Evolutionary conservation across 37 sponge, comb jelly and placozoan genomes (phyloP).

Genomic region (Cliona cf. orientalis): DNA sequence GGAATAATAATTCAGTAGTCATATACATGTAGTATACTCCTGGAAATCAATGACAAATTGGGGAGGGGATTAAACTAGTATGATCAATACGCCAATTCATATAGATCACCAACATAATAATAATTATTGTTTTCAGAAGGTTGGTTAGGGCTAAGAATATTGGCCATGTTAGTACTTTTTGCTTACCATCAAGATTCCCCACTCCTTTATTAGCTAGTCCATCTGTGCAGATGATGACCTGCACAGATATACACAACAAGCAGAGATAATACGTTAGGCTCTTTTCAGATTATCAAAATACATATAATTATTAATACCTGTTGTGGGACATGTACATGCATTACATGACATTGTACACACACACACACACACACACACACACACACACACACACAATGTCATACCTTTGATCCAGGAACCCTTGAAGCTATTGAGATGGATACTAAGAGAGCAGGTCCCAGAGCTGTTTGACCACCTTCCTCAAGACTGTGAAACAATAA

Average conservation of each 20-base stretch:
- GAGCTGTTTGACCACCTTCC: conserved; percentile 87
- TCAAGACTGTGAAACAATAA: conserved; percentile 69
- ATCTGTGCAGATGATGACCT: conserved; percentile 91
- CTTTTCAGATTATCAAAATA: neutral
- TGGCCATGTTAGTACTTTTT: too few relatives aligned
- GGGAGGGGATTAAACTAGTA: neutral
- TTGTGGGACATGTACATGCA: neutral
- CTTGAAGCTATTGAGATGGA: conserved; percentile 74
- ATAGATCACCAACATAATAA: neutral
- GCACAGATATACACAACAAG: neutral
- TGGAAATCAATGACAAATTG: too few relatives aligned
- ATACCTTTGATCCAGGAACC: conserved; percentile 82
- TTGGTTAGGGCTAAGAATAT: neutral
- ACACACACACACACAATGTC: too few relatives aligned
- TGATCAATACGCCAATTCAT: neutral
- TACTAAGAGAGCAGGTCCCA: conserved; percentile 82
- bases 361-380: neutral
- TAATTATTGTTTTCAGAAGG: neutral
- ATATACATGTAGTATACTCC: conserved; percentile 18
- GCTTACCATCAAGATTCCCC: conserved; percentile 78
- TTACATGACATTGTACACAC: too few relatives aligned
- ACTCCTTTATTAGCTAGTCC: conserved; percentile 90
- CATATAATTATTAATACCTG: neutral
- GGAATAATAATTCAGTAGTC: conserved; percentile 4
- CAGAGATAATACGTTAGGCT: neutral